Evolutionary conservation across 2,113 vertebrate genomes (phyloP).

Genomic region (Pogonocichla stellata): DNA sequence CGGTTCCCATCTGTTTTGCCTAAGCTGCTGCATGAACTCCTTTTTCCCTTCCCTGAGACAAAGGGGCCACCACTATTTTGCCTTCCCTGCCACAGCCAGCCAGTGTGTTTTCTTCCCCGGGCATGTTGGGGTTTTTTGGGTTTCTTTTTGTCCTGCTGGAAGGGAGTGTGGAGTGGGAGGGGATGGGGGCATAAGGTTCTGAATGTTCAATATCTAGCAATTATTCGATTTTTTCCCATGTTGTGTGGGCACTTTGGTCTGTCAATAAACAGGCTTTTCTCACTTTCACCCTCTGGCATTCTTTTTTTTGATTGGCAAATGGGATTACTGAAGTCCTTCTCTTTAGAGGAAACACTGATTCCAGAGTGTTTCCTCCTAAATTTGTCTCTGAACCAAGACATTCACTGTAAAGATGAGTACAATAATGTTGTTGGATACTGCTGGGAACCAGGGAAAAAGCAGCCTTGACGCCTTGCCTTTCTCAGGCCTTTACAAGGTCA

Average conservation of each 20-base stretch:
- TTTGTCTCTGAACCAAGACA: neutral
- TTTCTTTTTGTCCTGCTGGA: neutral
- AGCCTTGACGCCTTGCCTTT: no score
- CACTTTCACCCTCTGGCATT: neutral
- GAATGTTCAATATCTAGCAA: neutral
- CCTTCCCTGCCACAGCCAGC: neutral
- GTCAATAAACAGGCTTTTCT: neutral
- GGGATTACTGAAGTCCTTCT: neutral
- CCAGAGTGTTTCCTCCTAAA: neutral
- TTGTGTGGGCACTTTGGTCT: neutral
- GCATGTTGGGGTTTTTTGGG: neutral
- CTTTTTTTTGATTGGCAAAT: neutral
- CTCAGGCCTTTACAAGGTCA: no score
- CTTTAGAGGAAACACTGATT: neutral
- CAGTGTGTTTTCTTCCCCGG: neutral
- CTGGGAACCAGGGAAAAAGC: no score
- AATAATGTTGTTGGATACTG: neutral
- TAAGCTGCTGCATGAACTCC: neutral
- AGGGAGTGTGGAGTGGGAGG: neutral
- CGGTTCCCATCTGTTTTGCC: neutral
- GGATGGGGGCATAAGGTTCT: neutral
- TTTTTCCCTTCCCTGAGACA: neutral
- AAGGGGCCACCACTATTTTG: neutral
- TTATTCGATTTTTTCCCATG: neutral
- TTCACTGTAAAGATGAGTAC: neutral